phyloP scores from a whole-genome alignment of 2,888 invertebrate genomes.

The Brachypalpus laphriformis region DNA sequence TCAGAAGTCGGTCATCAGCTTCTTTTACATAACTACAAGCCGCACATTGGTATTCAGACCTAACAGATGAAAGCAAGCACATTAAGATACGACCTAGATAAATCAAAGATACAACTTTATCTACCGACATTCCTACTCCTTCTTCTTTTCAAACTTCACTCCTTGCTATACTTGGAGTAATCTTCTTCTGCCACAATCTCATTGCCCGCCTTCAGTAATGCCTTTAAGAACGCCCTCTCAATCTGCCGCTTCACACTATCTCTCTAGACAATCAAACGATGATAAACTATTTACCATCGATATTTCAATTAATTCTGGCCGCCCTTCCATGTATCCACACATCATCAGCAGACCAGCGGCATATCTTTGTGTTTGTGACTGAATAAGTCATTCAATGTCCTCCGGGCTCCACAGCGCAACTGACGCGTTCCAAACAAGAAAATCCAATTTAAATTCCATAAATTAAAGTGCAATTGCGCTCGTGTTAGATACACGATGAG shows the following conservation, averaged over 20 bases:
- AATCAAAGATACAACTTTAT: conserved; percentile 60
- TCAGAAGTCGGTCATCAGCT: not conserved
- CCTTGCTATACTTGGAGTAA: conserved; percentile 10
- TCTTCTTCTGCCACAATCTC: not conserved
- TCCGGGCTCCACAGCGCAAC: conserved; percentile 13
- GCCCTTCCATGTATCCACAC: conserved; percentile 57
- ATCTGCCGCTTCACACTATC: conserved; percentile 53
- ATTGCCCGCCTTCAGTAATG: conserved; percentile 14
- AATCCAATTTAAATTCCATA: conserved; percentile 74
- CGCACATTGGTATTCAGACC: not conserved
- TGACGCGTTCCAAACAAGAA: conserved; percentile 71
- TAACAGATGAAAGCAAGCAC: not conserved
- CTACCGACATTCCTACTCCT: conserved; percentile 33
- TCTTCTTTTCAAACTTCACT: not conserved
- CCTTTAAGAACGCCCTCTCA: conserved; percentile 42
- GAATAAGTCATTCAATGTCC: conserved; percentile 72
- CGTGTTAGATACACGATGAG: conserved; percentile 43
- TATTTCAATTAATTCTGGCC: conserved; percentile 73
- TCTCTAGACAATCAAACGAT: conserved; percentile 66
- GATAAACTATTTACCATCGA: conserved; percentile 73
- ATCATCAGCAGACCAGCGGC: conserved; percentile 36
- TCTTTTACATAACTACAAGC: not conserved
- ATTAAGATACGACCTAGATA: conserved; percentile 67
- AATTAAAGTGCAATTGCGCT: conserved; percentile 72
- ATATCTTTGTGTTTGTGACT: conserved; percentile 42